Base-by-base conservation (phyloP, 2,797 vertebrate species). In the Sebastiscus albofasciatus region DNA sequence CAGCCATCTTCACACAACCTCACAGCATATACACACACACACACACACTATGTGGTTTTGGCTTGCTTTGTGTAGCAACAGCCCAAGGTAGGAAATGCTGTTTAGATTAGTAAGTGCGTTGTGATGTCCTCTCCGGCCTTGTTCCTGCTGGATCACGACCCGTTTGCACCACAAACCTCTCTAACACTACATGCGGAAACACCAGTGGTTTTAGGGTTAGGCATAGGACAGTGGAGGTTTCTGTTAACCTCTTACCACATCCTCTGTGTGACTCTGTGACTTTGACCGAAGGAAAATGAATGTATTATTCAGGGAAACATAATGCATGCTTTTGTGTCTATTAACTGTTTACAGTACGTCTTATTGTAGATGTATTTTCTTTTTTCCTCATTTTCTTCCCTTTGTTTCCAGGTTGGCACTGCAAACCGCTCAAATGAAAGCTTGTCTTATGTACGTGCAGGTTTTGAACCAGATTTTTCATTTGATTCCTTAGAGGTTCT, bases 1-100 rank as follows among this genome's bases (percentile, higher is more conserved):
- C 69, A 66, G 82, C 56, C 85, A 79, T 89, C 85, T 90, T 87
- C 67, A 80, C 89, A 85, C 89, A 85, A 77, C 77, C 85, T 84
- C 77, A 67, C 78, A 67, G 73, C 27, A 56, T 75, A 67, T 78
- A 67, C 42, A 46, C 58, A 56, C n/a, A 82, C 72, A 80, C 16
- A 73, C 61, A 39, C n/a, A 39, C 81, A 74, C 65, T 3, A 46
- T 86, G 88, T 88, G 90, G 92, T 87, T 93, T 89, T 93, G 91
- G 89, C 87, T 75, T 22, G 56, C 52, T 83, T 78, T 67, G 67
- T 80, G 86, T 36, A 79, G 84, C 75, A 79, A 64, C 67, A 67
- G 76, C 85, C 89, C 82, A 84, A 90, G 87, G 89, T 89, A 91
- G 91, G 88, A 89, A 89, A 90, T 74, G 87, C 88, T 90, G 84